Conservation (phyloP, 2,797 vertebrate species). For the Brachyrhaphis roseni region DNA sequence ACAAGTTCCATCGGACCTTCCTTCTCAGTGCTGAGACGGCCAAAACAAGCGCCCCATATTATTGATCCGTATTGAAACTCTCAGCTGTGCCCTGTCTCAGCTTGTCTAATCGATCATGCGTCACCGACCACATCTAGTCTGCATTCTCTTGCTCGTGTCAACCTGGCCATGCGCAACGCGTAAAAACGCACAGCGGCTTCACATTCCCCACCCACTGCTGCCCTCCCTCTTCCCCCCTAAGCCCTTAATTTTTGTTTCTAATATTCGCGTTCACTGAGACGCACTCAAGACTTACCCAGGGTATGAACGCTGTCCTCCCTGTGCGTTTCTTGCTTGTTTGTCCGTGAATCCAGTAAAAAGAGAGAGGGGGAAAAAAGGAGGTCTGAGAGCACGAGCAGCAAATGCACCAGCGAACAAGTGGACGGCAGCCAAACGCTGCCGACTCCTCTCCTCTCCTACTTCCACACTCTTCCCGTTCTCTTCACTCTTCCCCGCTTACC, state of each 20-base stretch:
- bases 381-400: constrained; percentile 28
- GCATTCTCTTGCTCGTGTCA: neutral
- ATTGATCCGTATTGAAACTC: neutral
- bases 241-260: neutral
- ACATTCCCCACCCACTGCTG: neutral
- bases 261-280: neutral
- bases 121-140: constrained; percentile 35
- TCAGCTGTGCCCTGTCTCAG: neutral
- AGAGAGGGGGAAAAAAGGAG: constrained; percentile 12
- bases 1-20: neutral
- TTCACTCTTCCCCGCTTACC: constrained; percentile 56
- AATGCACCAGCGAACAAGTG: constrained; percentile 57
- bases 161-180: constrained; percentile 29
- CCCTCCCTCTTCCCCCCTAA: too few relatives aligned
- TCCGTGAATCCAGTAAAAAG: constrained; percentile 67
- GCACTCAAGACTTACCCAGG: constrained; percentile 74
- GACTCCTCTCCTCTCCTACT: constrained; percentile 34
- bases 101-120: constrained; percentile 38
- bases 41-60: neutral
- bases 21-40: neutral
- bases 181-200: constrained; percentile 22
- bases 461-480: constrained; percentile 27
- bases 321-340: constrained; percentile 55
- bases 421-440: constrained; percentile 61
- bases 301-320: constrained; percentile 73